Conservation (phyloP, 2,797 vertebrate species). For the Muscicapa comitata region DNA sequence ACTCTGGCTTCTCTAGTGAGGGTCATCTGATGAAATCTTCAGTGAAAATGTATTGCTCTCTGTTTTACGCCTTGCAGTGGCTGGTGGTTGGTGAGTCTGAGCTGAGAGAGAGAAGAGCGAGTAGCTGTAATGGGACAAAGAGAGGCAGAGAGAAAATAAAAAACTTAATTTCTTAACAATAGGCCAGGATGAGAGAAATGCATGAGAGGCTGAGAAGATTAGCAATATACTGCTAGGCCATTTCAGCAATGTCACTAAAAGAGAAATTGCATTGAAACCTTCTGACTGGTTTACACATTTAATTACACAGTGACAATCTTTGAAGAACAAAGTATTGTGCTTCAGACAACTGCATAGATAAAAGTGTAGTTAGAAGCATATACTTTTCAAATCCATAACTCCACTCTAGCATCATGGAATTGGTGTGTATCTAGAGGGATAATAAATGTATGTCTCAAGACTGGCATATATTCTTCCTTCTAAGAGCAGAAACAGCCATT, state of each 20-base stretch:
- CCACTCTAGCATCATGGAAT: neutral
- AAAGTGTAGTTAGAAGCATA: neutral
- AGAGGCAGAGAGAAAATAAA: neutral
- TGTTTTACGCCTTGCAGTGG: neutral
- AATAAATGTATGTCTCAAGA: neutral
- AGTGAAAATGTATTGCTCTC: neutral
- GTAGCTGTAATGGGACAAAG: neutral
- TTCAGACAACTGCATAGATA: neutral
- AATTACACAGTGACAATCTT: neutral
- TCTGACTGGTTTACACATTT: neutral
- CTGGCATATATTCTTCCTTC: neutral
- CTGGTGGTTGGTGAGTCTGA: neutral
- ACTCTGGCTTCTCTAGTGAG: neutral
- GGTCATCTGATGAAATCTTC: neutral
- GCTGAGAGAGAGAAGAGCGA: neutral
- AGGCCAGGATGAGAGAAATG: neutral
- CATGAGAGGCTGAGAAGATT: neutral
- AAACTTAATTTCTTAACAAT: neutral
- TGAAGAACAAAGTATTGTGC: neutral
- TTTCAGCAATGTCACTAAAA: neutral
- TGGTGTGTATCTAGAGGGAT: neutral
- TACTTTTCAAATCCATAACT: neutral
- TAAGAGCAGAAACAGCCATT: neutral
- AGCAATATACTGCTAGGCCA: neutral
- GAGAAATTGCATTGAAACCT: neutral